Percentiles rank a stretch among this genome's conserved stretches.
phyloP scores from a whole-genome alignment of 2,113 vertebrate genomes.

The Rhinogobius similis region DNA sequence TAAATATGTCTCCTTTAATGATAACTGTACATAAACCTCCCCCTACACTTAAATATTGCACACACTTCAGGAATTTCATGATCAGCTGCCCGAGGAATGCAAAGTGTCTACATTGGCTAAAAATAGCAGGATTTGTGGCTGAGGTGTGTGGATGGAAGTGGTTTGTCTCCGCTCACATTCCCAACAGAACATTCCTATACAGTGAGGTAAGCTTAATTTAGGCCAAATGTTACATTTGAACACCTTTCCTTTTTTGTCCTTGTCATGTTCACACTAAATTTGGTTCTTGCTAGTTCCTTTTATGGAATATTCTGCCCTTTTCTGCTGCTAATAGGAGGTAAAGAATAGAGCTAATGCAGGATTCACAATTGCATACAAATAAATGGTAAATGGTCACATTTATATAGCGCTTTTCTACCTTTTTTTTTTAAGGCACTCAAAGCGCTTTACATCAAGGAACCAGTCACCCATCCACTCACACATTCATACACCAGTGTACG shows the following conservation, averaged over 20 bases:
- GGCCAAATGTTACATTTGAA: not conserved
- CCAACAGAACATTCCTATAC: slow-evolving; percentile 32
- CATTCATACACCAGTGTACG: too few species aligned
- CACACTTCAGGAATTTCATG: slow-evolving; percentile 1
- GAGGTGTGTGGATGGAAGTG: slow-evolving; percentile 7
- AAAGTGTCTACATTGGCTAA: slow-evolving; percentile 3
- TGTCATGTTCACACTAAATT: not conserved
- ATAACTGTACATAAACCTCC: not conserved
- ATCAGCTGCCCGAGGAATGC: not conserved
- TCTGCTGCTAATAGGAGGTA: not conserved
- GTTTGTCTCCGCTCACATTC: slow-evolving; percentile 6
- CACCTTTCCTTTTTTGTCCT: slow-evolving; percentile 6
- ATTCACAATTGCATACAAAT: too few species aligned
- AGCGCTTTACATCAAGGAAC: too few species aligned
- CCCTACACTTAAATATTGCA: not conserved
- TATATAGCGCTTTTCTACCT: too few species aligned
- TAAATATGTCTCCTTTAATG: too few species aligned
- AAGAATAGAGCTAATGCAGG: not conserved
- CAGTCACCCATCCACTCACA: too few species aligned
- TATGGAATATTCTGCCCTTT: not conserved
- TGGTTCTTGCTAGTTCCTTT: not conserved
- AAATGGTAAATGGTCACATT: too few species aligned
- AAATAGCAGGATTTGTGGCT: slow-evolving; percentile 5
- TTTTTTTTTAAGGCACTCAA: too few species aligned
- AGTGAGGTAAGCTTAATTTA: slow-evolving; percentile 24